phyloP scores from a whole-genome alignment of 2,113 vertebrate species.

The Anarrhichthys ocellatus region DNA sequence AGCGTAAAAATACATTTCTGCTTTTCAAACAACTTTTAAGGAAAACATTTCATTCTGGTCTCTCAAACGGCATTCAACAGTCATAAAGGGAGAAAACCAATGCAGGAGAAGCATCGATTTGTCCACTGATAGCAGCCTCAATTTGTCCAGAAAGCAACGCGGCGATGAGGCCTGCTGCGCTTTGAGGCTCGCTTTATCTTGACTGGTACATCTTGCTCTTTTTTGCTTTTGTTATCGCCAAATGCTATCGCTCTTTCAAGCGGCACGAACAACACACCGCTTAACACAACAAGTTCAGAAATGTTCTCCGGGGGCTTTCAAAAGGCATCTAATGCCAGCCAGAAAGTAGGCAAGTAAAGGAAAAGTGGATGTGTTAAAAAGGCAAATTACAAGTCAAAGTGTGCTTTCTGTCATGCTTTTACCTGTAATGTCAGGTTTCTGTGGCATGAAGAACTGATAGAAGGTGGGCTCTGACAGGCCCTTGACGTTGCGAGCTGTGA shows the following conservation, averaged over 20 bases:
- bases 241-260: conserved; percentile 9
- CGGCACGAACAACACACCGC: not conserved
- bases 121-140: conserved; percentile 22
- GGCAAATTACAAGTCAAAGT: not conserved
- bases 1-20: not conserved
- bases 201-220: conserved; percentile 47
- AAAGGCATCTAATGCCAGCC: not conserved
- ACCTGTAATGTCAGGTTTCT: conserved; percentile 98
- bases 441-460: conserved; percentile 97
- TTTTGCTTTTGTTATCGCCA: conserved; percentile 43
- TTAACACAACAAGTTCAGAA: conserved; percentile 12
- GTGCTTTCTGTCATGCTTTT: conserved; percentile 60
- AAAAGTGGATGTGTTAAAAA: not conserved
- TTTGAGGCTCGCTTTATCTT: conserved; percentile 40
- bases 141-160: conserved; percentile 35
- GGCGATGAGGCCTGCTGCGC: conserved; percentile 1
- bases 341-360: not conserved
- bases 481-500: conserved; percentile 95
- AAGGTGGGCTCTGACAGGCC: conserved; percentile 96
- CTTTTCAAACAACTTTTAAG: conserved; percentile 21
- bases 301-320: not conserved
- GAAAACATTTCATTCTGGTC: conserved; percentile 6
- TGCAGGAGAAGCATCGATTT: conserved; percentile 18
- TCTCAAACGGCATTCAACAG: conserved; percentile 23
- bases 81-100: conserved; percentile 38